A percentile compares a stretch with the other conserved stretches of the same genome.
Evolutionary conservation across 2,888 invertebrate genomes (phyloP).

Genomic region (Synanthedon formicaeformis): DNA sequence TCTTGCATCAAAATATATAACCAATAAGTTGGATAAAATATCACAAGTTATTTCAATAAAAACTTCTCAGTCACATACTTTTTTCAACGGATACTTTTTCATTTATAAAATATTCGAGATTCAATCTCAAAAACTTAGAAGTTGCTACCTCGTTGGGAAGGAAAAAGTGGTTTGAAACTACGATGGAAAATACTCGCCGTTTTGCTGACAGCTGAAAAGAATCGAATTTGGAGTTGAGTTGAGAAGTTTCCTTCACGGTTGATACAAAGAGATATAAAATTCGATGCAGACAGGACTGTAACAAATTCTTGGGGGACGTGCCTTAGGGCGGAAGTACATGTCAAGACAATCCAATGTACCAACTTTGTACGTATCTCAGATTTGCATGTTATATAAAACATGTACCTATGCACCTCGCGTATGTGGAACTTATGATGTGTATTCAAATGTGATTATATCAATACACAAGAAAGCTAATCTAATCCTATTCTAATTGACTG

Average conservation of each 20-base stretch:
- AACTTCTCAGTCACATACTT: no score
- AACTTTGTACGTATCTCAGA: background rate
- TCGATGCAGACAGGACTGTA: constrained; percentile 15
- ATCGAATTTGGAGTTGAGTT: constrained; percentile 31
- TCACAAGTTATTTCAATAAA: no score
- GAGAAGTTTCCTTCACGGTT: constrained; percentile 5
- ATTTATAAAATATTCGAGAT: constrained; percentile 13
- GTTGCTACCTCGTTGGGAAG: constrained; percentile 27
- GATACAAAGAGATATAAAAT: constrained; percentile 13
- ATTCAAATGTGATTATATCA: no score
- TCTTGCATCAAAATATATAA: no score
- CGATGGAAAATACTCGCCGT: constrained; percentile 36
- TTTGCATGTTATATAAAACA: background rate
- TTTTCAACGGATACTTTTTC: constrained; percentile 1
- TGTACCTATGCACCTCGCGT: no score
- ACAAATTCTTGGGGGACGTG: constrained; percentile 18
- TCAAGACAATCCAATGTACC: background rate
- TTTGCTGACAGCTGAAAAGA: constrained; percentile 41
- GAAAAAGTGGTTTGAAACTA: constrained; percentile 17
- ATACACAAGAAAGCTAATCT: no score
- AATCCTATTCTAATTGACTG: no score
- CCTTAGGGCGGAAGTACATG: constrained; percentile 6
- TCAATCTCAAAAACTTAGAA: constrained; percentile 33
- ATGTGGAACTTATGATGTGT: no score
- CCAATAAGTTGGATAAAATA: no score